Conservation (phyloP, 2,113 vertebrate genomes). For the Fukomys damarensis region DNA sequence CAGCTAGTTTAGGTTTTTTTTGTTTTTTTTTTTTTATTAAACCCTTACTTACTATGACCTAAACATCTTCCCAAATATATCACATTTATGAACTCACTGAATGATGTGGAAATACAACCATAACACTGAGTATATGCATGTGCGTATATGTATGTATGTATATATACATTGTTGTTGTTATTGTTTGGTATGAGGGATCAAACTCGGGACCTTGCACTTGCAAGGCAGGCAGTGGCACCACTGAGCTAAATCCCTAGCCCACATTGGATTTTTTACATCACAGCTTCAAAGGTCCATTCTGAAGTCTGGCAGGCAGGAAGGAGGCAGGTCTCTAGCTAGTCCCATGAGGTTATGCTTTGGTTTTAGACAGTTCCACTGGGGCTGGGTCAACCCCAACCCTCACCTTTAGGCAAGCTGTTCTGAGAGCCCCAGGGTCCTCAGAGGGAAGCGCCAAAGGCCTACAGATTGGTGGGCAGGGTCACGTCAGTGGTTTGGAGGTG, state of each 20-base stretch:
- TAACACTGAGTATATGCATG: no score
- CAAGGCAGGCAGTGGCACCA: no score
- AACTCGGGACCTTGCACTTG: no score
- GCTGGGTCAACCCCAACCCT: background rate
- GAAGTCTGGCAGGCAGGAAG: background rate
- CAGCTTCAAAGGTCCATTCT: no score
- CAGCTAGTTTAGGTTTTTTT: background rate
- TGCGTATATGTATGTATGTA: no score
- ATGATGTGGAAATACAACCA: background rate
- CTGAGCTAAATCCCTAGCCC: no score
- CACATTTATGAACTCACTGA: background rate
- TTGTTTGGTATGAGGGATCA: no score
- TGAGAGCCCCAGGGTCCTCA: no score
- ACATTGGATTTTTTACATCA: no score
- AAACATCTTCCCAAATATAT: background rate
- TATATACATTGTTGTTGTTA: no score
- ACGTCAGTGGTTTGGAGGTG: background rate
- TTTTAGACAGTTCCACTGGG: background rate
- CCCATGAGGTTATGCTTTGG: no score
- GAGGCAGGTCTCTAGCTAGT: background rate
- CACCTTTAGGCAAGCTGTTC: background rate
- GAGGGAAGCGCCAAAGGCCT: no score
- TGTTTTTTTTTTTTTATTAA: background rate
- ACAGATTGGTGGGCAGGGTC: accelerated
- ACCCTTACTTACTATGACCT: background rate